phyloP scores from a whole-genome alignment of 2,888 invertebrate genomes.

The Ichneumon xanthorius region DNA sequence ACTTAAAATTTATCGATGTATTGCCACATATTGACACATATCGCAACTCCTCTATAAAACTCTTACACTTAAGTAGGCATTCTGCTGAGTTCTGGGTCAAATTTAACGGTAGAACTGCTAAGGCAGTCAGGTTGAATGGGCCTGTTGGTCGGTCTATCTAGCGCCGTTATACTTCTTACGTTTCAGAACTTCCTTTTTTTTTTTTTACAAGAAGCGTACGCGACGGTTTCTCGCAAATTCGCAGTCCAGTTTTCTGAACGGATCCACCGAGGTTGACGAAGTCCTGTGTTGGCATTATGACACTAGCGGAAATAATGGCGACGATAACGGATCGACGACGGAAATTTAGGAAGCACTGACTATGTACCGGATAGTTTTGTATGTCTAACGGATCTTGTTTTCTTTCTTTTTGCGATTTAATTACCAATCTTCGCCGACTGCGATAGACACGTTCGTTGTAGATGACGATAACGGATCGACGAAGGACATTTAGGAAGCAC shows the following conservation, averaged over 20 bases:
- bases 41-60: constrained; percentile 19
- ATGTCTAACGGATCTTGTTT: constrained; percentile 54
- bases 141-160: not conserved
- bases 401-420: constrained; percentile 3
- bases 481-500: constrained; percentile 58
- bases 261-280: not conserved
- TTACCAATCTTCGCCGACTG: not conserved
- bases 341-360: constrained; percentile 59
- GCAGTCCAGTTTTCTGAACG: constrained; percentile 11
- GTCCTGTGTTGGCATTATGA: not conserved
- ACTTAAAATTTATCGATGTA: constrained; percentile 14
- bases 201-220: not conserved
- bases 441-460: not conserved
- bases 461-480: constrained; percentile 52
- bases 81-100: not conserved
- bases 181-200: not conserved
- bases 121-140: not conserved
- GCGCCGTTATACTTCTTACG: not conserved
- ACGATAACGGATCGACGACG: constrained; percentile 53
- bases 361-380: constrained; percentile 34
- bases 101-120: not conserved
- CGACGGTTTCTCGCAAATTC: not conserved
- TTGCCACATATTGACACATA: constrained; percentile 43
- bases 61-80: not conserved
- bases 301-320: constrained; percentile 58